A percentile compares a stretch with the other conserved stretches of the same genome.
Conservation (phyloP, 2,113 vertebrate genomes). For the Hippocampus zosterae region DNA sequence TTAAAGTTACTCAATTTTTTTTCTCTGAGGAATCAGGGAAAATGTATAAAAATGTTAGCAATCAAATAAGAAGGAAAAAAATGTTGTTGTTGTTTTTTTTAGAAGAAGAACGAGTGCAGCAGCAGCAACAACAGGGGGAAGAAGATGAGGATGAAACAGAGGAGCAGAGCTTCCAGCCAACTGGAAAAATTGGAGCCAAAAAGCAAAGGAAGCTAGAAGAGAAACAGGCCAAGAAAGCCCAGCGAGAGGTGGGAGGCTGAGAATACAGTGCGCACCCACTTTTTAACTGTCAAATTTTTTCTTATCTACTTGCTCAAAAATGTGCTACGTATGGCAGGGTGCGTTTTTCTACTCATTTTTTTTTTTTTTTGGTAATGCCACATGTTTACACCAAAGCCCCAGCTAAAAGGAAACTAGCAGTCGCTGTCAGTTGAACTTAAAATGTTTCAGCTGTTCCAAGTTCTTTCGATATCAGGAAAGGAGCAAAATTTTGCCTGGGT, state of each 20-base stretch:
- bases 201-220: slow-evolving; percentile 94
- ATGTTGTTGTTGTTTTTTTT: slow-evolving; percentile 23
- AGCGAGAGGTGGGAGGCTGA: slow-evolving; percentile 81
- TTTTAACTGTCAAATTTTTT: background rate
- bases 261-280: background rate
- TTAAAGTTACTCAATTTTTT: too few species aligned
- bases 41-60: background rate
- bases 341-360: background rate
- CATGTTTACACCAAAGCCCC: background rate
- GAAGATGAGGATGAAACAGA: slow-evolving; percentile 59
- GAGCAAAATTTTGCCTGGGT: background rate
- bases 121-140: slow-evolving; percentile 49
- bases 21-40: background rate
- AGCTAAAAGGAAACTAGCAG: too few species aligned
- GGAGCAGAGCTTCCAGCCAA: slow-evolving; percentile 67
- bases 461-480: background rate
- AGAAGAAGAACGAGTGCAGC: slow-evolving; percentile 53
- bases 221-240: slow-evolving; percentile 90
- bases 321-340: background rate
- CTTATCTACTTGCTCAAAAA: background rate
- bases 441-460: background rate
- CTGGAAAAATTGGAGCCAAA: slow-evolving; percentile 88
- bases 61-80: too few species aligned
- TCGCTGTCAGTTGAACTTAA: background rate
- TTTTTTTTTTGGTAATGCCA: too few species aligned